Evolutionary conservation across 2,888 invertebrate species (phyloP).

Genomic region (Marronus borbonicus): DNA sequence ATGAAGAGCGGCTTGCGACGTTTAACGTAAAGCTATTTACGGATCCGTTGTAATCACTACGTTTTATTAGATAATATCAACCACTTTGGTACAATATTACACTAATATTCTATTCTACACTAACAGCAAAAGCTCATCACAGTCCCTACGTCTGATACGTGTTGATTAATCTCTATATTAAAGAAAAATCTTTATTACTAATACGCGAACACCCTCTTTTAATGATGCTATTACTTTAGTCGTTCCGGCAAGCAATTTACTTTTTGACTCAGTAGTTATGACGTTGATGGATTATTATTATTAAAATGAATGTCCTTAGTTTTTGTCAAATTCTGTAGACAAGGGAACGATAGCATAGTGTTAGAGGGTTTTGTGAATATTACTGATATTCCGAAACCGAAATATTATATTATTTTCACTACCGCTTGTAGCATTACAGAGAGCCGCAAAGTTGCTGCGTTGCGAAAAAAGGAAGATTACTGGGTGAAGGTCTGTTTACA

Average conservation of each 20-base stretch:
- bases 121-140: background rate
- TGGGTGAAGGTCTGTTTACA: too few species aligned
- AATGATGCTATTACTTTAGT: constrained; percentile 22
- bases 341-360: too few species aligned
- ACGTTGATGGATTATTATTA: background rate
- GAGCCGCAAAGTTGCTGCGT: too few species aligned
- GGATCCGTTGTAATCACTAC: constrained; percentile 3
- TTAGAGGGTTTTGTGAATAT: too few species aligned
- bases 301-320: too few species aligned
- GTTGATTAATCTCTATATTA: constrained; percentile 8
- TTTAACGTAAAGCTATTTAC: constrained; percentile 12
- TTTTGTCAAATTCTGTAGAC: too few species aligned
- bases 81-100: background rate
- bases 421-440: too few species aligned
- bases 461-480: too few species aligned
- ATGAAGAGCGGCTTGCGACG: constrained; percentile 1
- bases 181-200: constrained; percentile 18
- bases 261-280: background rate
- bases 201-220: background rate
- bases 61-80: constrained; percentile 12
- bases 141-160: background rate
- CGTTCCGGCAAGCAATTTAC: background rate
- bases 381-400: too few species aligned
- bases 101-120: constrained; percentile 4
- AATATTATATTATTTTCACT: too few species aligned